Conservation (phyloP, 2,888 invertebrate species). For the Drosophila seclusa region DNA sequence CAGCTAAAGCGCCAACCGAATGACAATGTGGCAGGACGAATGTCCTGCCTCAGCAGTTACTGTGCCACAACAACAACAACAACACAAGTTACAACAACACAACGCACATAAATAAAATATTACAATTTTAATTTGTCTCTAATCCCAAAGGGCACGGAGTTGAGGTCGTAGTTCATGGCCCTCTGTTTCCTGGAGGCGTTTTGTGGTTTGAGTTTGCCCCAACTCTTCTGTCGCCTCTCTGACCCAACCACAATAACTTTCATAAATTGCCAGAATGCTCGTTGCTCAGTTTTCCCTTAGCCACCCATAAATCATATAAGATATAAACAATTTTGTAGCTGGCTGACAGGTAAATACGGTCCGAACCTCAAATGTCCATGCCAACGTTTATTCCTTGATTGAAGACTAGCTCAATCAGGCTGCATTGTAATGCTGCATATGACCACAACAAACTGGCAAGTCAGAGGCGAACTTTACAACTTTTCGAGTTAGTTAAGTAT, state of each 20-base stretch:
- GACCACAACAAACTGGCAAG: neutral
- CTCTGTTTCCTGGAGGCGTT: constrained; percentile 26
- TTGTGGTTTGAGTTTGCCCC: constrained; percentile 26
- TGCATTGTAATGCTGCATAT: constrained; percentile 10
- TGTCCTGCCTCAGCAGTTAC: constrained; percentile 50
- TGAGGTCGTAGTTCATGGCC: constrained; percentile 49
- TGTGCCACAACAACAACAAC: constrained; percentile 22
- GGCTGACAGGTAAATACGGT: constrained; percentile 49
- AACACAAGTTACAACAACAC: constrained; percentile 17
- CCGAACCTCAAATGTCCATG: constrained; percentile 9
- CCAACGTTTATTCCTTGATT: constrained; percentile 20
- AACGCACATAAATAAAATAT: constrained; percentile 77
- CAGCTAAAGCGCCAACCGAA: constrained; percentile 14
- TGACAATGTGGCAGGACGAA: constrained; percentile 53
- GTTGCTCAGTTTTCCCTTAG: constrained; percentile 17
- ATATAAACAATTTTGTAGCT: constrained; percentile 45
- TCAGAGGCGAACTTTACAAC: constrained; percentile 7
- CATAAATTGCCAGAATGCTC: constrained; percentile 55
- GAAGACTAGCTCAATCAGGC: constrained; percentile 30
- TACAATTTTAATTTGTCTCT: constrained; percentile 80
- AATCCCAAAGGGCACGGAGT: constrained; percentile 65
- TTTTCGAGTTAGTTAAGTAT: constrained; percentile 21
- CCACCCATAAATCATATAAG: constrained; percentile 62
- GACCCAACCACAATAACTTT: constrained; percentile 25
- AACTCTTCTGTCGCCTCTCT: neutral